Percentiles rank a stretch among this genome's conserved stretches.
Conservation (phyloP, 1,140 invertebrate species). For the Acyrthosiphon pisum region DNA sequence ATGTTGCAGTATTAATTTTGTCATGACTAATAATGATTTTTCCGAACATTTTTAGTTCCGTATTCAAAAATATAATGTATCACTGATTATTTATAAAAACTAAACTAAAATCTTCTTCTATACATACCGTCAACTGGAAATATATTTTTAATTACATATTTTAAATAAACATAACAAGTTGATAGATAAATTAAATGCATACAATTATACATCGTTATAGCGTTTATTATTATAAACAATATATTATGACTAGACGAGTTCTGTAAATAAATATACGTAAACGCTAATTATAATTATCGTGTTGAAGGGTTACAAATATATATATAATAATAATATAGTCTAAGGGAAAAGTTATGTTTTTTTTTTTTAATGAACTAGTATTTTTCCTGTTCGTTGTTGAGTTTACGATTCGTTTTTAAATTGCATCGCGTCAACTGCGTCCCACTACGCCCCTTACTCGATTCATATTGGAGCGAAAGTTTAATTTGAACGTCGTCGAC, state of each 20-base stretch:
- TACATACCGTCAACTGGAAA: not conserved
- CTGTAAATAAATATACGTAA: not conserved
- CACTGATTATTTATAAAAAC: not conserved
- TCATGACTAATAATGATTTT: not conserved
- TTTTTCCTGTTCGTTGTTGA: slow-evolving; percentile 3
- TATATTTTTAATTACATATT: not conserved
- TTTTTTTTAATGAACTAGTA: not conserved
- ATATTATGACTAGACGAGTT: not conserved
- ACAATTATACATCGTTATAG: not conserved
- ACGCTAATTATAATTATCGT: not conserved
- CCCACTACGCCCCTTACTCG: not conserved
- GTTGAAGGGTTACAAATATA: not conserved
- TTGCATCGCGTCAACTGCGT: not conserved
- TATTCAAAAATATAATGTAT: not conserved
- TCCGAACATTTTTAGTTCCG: not conserved
- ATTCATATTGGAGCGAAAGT: slow-evolving; percentile 30
- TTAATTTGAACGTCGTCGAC: slow-evolving; percentile 37
- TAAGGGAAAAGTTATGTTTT: not conserved
- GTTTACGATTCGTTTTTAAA: slow-evolving; percentile 48
- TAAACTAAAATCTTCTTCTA: too few species aligned
- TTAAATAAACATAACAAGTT: not conserved
- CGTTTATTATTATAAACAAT: not conserved
- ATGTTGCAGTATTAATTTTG: not conserved
- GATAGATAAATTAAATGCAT: not conserved
- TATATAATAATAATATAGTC: not conserved